Conservation (phyloP, 2,888 invertebrate species). For the Mellilla xanthometata region DNA sequence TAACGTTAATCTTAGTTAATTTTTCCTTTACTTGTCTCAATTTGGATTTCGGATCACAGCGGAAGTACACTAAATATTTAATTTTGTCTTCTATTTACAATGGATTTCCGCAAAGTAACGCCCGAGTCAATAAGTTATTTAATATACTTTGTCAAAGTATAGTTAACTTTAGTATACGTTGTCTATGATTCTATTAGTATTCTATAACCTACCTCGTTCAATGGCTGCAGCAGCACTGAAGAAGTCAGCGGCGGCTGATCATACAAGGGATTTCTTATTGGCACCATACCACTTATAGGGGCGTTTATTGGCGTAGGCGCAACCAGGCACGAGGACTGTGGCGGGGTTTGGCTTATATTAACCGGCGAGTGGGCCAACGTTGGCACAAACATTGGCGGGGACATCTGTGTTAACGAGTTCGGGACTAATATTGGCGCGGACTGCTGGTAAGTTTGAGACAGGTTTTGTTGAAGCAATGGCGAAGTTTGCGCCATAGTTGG, state of each 20-base stretch:
- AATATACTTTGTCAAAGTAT: too few species aligned
- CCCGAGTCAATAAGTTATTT: too few species aligned
- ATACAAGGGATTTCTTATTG: conserved; percentile 67
- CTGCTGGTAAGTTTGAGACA: not conserved
- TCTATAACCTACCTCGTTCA: conserved; percentile 61
- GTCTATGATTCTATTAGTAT: too few species aligned
- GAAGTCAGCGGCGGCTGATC: conserved; percentile 68
- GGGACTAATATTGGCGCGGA: conserved; percentile 30
- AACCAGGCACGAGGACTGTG: conserved; percentile 45
- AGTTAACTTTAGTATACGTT: too few species aligned
- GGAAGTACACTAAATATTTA: too few species aligned
- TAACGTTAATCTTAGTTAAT: too few species aligned
- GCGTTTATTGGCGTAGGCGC: conserved; percentile 47
- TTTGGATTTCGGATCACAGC: too few species aligned
- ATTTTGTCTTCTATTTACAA: too few species aligned
- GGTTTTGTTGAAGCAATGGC: too few species aligned
- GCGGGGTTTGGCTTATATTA: conserved; percentile 48
- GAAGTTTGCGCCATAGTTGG: conserved; percentile 7
- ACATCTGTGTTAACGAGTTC: conserved; percentile 39
- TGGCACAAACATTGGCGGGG: conserved; percentile 32
- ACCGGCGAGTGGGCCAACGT: conserved; percentile 44
- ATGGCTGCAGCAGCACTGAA: conserved; percentile 68
- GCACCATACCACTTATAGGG: conserved; percentile 67
- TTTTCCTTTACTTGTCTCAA: too few species aligned
- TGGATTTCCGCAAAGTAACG: too few species aligned